Base-by-base conservation (phyloP, 2,113 vertebrate genomes). In the Bettongia penicillata region DNA sequence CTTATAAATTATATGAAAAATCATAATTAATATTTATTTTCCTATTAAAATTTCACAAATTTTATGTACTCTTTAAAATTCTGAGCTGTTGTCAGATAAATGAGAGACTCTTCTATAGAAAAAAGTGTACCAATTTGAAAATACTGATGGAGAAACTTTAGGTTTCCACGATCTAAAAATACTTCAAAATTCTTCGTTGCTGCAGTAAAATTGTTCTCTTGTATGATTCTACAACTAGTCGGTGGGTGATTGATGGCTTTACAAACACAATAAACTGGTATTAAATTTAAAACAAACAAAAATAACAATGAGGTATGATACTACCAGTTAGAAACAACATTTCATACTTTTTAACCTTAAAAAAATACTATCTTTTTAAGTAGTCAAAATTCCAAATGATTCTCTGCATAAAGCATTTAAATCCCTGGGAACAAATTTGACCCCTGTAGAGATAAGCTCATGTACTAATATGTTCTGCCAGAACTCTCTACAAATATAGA, bases 331-430 rank as follows among this genome's bases (percentile, higher is more conserved):
- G 0, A 94, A 43, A 92, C 84, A 92, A 55, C 91, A 93, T 93
- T 97, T 96, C 90, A 92, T 51, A 8, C 11, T 96, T 93, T 0
- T 2, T 57, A 43, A 77, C 23, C 84, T 94, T 93, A 51, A 89
- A 94, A 97, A 93, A 68, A 52, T 92, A 92, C 7, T 57, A 25
- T 48, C 52, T 90, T 47, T 84, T 31, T 96, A 93, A 97, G 43
- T 53, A 9, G 94, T 11, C 93, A 31, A n/a, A 51, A 24, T 95
- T 98, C 92, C 50, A 97, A 96, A 91, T 57, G 28, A 84, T 97
- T 96, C 52, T 97, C 91, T 93, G 43, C 49, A 96, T 93, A 96
- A 97, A 98, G 95, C 14, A 92, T 94, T 90, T 61, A 61, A 47
- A 55, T 68, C 10, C 93, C 61, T 93, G 91, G 91, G 26, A 95